A percentile compares a stretch with the other conserved stretches of the same genome.
These are phyloP conservation scores for Ceratina australensis DNA, from an alignment of 1,140 invertebrate genomes.

Conservation along the genomic window DNA sequence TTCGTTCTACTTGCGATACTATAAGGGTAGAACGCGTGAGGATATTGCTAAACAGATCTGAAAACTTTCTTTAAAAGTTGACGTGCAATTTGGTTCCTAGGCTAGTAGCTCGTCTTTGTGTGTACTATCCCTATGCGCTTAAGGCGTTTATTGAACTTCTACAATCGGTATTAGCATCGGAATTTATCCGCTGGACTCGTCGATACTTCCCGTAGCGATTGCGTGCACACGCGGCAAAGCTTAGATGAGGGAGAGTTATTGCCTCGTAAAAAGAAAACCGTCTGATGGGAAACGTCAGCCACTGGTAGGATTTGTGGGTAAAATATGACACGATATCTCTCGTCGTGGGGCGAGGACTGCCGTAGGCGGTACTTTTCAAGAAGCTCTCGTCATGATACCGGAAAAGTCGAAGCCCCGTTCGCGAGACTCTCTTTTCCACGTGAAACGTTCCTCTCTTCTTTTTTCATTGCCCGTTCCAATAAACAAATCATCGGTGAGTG, in stretches of 20 bases:
- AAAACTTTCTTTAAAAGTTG: no score
- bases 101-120: no score
- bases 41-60: no score
- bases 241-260: conserved; percentile 13
- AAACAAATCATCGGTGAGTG: no score
- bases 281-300: conserved; percentile 44
- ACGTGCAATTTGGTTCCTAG: no score
- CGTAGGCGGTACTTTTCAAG: conserved; percentile 54
- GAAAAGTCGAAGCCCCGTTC: conserved; percentile 40
- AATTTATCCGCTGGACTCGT: no score
- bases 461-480: not conserved
- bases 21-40: no score
- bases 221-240: not conserved
- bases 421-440: conserved; percentile 19
- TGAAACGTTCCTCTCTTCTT: not conserved
- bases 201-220: no score
- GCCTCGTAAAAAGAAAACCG: conserved; percentile 45
- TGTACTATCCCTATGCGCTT: no score
- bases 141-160: no score
- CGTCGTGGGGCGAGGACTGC: conserved; percentile 46
- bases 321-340: conserved; percentile 66
- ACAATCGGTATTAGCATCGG: no score
- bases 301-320: conserved; percentile 55
- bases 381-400: conserved; percentile 49
- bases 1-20: no score